Percentiles rank a stretch among this genome's conserved stretches.
phyloP scores from a whole-genome alignment of 2,113 vertebrate species.

The Menidia beryllina region DNA sequence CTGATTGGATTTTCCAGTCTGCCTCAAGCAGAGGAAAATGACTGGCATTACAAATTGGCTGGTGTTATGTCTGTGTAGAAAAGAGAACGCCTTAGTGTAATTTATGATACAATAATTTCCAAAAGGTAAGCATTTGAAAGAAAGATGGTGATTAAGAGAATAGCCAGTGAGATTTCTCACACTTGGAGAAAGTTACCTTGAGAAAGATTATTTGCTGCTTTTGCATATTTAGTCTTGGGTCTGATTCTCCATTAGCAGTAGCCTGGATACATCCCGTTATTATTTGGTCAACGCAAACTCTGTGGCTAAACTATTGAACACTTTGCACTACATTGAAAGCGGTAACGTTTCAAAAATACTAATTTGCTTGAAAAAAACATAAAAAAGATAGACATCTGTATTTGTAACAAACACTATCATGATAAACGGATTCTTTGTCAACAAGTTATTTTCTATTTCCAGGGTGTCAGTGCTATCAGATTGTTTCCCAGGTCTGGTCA shows the following conservation, averaged over 20 bases:
- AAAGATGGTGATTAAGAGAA: slow-evolving; percentile 45
- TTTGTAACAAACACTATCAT: neutral
- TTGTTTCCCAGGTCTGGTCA: slow-evolving; percentile 95
- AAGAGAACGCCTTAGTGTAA: slow-evolving; percentile 41
- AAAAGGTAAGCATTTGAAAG: slow-evolving; percentile 37
- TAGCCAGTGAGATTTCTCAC: slow-evolving; percentile 4
- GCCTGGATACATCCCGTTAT: neutral
- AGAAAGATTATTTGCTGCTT: neutral
- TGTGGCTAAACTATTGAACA: neutral
- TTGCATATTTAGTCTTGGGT: neutral
- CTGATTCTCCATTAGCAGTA: neutral
- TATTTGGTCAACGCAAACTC: neutral
- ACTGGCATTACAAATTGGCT: slow-evolving; percentile 63
- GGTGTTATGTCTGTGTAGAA: slow-evolving; percentile 36
- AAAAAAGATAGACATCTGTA: neutral
- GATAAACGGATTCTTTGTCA: neutral
- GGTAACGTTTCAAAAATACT: no score
- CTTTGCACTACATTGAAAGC: neutral
- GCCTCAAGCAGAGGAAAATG: slow-evolving; percentile 54
- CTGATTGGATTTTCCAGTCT: slow-evolving; percentile 41
- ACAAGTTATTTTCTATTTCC: neutral
- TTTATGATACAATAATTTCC: slow-evolving; percentile 59
- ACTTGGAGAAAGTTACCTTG: neutral
- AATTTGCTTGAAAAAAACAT: no score
- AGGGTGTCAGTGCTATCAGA: slow-evolving; percentile 97